Evolutionary conservation across 2,888 invertebrate species (phyloP).

Genomic region (Rhimphoctona megacephalus): DNA sequence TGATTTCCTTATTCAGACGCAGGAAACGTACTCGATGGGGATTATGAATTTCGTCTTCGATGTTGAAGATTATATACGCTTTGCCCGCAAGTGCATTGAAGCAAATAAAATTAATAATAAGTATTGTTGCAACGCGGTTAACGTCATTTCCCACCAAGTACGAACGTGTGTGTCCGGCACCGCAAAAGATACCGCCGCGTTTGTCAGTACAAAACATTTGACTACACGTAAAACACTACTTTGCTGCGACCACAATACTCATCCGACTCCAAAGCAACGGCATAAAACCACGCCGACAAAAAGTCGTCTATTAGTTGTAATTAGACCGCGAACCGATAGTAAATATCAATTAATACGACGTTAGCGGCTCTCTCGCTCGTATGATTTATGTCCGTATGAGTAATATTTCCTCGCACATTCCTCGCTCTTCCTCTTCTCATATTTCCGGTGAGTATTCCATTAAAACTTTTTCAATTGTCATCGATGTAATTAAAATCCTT

Average conservation of each 20-base stretch:
- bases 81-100: constrained; percentile 59
- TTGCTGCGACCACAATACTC: constrained; percentile 62
- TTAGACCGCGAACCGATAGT: constrained; percentile 80
- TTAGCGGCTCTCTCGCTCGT: constrained; percentile 62
- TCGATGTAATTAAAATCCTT: not conserved
- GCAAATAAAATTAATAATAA: constrained; percentile 68
- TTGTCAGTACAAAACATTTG: constrained; percentile 57
- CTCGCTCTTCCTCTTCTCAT: not conserved
- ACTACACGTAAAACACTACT: constrained; percentile 54
- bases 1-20: not conserved
- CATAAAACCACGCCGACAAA: constrained; percentile 59
- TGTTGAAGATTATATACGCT: constrained; percentile 31
- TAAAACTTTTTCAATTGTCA: not conserved
- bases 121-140: constrained; percentile 43
- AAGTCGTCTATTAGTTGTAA: constrained; percentile 82
- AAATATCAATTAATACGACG: constrained; percentile 83
- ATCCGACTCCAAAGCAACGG: constrained; percentile 31
- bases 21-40: not conserved
- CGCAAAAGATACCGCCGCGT: constrained; percentile 64
- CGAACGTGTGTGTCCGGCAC: constrained; percentile 51
- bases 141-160: constrained; percentile 11
- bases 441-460: not conserved
- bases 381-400: constrained; percentile 74
- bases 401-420: constrained; percentile 32
- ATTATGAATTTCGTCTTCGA: not conserved